A percentile compares a stretch with the other conserved stretches of the same genome.
phyloP scores from a whole-genome alignment of 2,888 invertebrate species.

The Chrysodeixis includens region DNA sequence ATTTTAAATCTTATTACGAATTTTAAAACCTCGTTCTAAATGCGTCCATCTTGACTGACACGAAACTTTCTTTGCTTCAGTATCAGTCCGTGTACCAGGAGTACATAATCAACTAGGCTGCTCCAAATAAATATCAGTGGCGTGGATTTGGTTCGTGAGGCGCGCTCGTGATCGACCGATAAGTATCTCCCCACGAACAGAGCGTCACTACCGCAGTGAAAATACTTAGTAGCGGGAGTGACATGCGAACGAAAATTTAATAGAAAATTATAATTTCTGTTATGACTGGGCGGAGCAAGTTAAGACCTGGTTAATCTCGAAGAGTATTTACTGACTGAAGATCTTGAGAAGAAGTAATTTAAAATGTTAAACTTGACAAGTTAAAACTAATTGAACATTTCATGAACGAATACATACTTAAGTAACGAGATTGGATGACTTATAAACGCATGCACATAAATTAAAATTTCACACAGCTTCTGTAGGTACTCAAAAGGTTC shows the following conservation, averaged over 20 bases:
- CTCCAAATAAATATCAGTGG: slow-evolving; percentile 60
- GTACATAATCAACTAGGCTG: slow-evolving; percentile 52
- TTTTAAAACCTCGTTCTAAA: neutral
- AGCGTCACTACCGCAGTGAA: slow-evolving; percentile 50
- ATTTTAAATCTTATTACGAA: neutral
- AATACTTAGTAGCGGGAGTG: slow-evolving; percentile 46
- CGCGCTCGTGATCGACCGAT: slow-evolving; percentile 64
- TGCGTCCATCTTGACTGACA: slow-evolving; percentile 1
- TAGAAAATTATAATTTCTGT: slow-evolving; percentile 37
- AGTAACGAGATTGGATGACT: neutral
- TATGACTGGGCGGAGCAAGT: neutral
- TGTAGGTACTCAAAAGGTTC: slow-evolving; percentile 6
- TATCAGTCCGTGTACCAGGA: slow-evolving; percentile 44
- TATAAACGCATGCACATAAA: neutral
- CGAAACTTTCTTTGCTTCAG: slow-evolving; percentile 38
- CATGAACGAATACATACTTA: too few species aligned
- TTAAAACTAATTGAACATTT: too few species aligned
- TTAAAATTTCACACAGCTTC: neutral
- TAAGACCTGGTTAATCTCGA: neutral
- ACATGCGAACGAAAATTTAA: slow-evolving; percentile 54
- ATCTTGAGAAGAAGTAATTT: too few species aligned
- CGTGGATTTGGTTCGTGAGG: slow-evolving; percentile 63
- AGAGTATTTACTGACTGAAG: neutral
- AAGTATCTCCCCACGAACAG: slow-evolving; percentile 65
- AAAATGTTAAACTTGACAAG: too few species aligned